These are phyloP conservation scores for Stichopus horrens DNA, from an alignment of 53 echinoderm and acorn worm genomes.

Conservation along the genomic window DNA sequence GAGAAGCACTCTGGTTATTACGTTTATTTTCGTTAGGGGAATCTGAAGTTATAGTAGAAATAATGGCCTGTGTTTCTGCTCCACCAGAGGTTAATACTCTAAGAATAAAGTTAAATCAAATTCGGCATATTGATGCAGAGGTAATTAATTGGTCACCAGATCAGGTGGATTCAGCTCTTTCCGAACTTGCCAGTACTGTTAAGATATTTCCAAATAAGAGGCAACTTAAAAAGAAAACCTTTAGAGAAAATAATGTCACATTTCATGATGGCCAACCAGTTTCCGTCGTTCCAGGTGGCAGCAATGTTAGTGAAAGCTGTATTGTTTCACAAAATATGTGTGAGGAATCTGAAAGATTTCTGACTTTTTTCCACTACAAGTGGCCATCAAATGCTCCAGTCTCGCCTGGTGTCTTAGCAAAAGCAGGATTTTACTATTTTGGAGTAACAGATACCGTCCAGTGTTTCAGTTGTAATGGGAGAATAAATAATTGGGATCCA, in stretches of 20 bases:
- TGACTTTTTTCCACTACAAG: not conserved
- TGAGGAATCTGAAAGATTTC: conserved; percentile 11
- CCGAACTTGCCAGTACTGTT: not conserved
- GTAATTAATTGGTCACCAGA: not conserved
- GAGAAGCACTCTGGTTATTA: too few relatives aligned
- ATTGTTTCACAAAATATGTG: conserved; percentile 7
- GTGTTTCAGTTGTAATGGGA: conserved; percentile 9
- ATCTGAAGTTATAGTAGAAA: too few relatives aligned
- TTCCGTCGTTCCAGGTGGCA: not conserved
- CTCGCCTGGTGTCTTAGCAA: not conserved
- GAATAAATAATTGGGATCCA: conserved; percentile 14
- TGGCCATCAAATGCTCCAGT: conserved; percentile 18
- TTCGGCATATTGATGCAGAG: not conserved
- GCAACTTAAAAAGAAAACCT: not conserved
- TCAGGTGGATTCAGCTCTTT: too few relatives aligned
- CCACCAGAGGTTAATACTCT: not conserved
- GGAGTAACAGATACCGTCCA: conserved; percentile 9
- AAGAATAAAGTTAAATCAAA: not conserved
- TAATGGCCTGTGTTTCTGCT: not conserved
- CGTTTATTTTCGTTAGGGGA: too few relatives aligned
- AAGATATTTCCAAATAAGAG: not conserved
- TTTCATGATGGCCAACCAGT: conserved; percentile 26
- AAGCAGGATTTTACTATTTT: conserved; percentile 29
- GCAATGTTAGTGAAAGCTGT: not conserved
- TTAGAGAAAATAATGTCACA: not conserved